Percentiles rank a stretch among this genome's conserved stretches.
Conservation (phyloP, 2,113 vertebrate genomes). For the Varanus salvator region DNA sequence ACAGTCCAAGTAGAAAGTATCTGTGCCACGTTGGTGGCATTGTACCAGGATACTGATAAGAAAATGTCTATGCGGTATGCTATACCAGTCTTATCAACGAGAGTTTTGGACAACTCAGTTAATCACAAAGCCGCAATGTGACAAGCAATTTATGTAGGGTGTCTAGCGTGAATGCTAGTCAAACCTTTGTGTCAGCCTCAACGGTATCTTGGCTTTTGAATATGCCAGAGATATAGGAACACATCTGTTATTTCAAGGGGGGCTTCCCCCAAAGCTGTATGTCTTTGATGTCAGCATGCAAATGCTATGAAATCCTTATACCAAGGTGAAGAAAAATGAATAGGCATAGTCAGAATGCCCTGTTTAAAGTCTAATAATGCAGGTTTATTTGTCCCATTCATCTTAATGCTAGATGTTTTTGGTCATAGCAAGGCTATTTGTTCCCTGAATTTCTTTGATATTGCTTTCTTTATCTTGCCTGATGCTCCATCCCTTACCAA, state of each 20-base stretch:
- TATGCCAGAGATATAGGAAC: neutral
- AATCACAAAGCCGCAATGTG: conserved; percentile 4
- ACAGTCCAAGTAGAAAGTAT: conserved; percentile 6
- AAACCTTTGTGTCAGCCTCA: neutral
- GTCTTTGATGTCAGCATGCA: neutral
- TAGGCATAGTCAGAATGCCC: neutral
- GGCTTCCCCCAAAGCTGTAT: neutral
- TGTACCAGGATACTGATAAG: neutral
- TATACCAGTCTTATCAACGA: neutral
- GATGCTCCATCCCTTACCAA: neutral
- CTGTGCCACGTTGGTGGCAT: neutral
- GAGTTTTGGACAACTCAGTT: conserved; percentile 9
- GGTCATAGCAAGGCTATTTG: neutral
- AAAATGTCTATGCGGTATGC: neutral
- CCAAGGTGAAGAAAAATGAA: neutral
- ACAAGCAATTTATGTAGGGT: neutral
- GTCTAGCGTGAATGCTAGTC: neutral
- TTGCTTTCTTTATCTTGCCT: neutral
- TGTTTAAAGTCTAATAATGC: neutral
- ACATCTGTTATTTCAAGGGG: neutral
- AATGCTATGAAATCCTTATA: neutral
- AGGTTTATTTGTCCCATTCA: neutral
- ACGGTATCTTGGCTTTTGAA: neutral
- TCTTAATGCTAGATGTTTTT: neutral
- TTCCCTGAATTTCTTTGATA: neutral